A percentile compares a stretch with the other conserved stretches of the same genome.
These are phyloP conservation scores for Malthinus seriepunctatus DNA, from an alignment of 2,888 invertebrate genomes.

Conservation along the genomic window DNA sequence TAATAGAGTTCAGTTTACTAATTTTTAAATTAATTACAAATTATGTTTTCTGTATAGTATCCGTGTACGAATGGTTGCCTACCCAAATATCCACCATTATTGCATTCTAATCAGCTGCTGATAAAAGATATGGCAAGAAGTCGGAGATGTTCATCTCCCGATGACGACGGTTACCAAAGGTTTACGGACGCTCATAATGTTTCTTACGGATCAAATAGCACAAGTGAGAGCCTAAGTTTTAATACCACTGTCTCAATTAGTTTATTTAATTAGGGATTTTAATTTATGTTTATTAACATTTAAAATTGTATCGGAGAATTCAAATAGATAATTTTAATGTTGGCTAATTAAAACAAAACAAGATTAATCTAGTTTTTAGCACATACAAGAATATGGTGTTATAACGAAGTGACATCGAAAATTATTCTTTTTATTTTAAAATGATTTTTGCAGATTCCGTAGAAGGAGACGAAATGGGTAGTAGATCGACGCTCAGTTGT, in stretches of 20 bases:
- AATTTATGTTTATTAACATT: too few relatives aligned
- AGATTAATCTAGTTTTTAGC: conserved; percentile 14
- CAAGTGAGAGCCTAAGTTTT: conserved; percentile 58
- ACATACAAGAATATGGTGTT: too few relatives aligned
- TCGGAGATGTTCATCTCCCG: conserved; percentile 59
- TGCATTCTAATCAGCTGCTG: not conserved
- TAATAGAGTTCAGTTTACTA: too few relatives aligned
- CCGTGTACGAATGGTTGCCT: not conserved
- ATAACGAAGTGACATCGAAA: too few relatives aligned
- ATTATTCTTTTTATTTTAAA: too few relatives aligned
- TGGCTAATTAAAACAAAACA: not conserved
- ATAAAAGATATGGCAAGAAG: conserved; percentile 18
- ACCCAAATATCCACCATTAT: not conserved
- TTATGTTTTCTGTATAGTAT: too few relatives aligned
- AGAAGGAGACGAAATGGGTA: conserved; percentile 66
- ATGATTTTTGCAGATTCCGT: conserved; percentile 47
- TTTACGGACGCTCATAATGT: conserved; percentile 61
- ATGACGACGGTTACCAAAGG: conserved; percentile 66
- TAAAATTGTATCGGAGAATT: too few relatives aligned
- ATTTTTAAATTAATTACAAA: too few relatives aligned
- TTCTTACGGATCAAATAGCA: conserved; percentile 65
- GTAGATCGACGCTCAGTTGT: conserved; percentile 63
- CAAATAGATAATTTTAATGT: too few relatives aligned
- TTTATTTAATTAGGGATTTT: too few relatives aligned
- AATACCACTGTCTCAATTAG: not conserved